phyloP scores from a whole-genome alignment of 2,797 vertebrate genomes.

The Thaleichthys pacificus region DNA sequence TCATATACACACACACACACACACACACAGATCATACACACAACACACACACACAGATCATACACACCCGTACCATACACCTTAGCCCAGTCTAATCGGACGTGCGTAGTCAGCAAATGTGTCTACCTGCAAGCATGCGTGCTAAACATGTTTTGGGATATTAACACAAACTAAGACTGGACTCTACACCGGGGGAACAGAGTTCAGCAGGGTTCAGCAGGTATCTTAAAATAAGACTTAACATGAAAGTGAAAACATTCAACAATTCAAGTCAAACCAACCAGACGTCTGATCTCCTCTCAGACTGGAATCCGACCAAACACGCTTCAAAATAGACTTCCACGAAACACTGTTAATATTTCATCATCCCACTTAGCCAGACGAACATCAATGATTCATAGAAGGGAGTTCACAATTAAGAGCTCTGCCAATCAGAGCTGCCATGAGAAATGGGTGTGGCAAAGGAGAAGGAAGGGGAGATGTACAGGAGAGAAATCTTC shows the following conservation, averaged over 20 bases:
- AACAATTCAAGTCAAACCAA: constrained; percentile 2
- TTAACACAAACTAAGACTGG: background rate
- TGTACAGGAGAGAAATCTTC: background rate
- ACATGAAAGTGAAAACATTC: background rate
- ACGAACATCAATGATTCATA: constrained; percentile 66
- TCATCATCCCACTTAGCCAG: constrained; percentile 59
- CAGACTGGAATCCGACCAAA: constrained; percentile 19
- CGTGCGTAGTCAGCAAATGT: too few relatives aligned
- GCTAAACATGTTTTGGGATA: too few relatives aligned
- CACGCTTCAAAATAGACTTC: constrained; percentile 36
- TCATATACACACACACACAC: background rate
- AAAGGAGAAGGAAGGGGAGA: background rate
- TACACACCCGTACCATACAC: background rate
- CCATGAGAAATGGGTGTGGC: constrained; percentile 24
- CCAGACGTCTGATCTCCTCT: constrained; percentile 13
- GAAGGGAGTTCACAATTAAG: constrained; percentile 59
- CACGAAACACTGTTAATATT: constrained; percentile 58
- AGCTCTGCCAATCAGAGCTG: constrained; percentile 53
- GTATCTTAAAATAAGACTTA: too few relatives aligned
- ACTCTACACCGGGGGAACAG: too few relatives aligned
- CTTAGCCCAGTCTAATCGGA: background rate
- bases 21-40: background rate
- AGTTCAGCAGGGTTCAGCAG: too few relatives aligned
- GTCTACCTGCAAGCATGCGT: too few relatives aligned
- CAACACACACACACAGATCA: constrained; percentile 1